These are phyloP conservation scores for Electrophaes corylata DNA, from an alignment of 2,888 invertebrate species.

Conservation along the genomic window DNA sequence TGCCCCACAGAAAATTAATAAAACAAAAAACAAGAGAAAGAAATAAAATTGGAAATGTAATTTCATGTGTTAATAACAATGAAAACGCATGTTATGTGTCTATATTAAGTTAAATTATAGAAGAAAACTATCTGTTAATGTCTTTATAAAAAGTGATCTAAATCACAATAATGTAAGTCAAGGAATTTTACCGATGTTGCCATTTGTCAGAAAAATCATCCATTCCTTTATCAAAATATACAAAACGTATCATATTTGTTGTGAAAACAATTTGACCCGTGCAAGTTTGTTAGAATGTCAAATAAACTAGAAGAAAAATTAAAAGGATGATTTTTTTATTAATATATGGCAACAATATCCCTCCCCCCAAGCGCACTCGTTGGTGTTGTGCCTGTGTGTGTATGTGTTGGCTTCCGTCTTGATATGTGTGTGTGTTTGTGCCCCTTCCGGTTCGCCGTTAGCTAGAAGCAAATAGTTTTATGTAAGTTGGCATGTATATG, in stretches of 20 bases:
- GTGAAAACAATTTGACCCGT: constrained; percentile 25
- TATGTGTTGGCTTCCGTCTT: constrained; percentile 77
- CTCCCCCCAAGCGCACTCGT: constrained; percentile 59
- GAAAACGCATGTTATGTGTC: constrained; percentile 60
- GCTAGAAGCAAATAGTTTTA: constrained; percentile 80
- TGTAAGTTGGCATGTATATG: constrained; percentile 67
- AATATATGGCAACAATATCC: constrained; percentile 59
- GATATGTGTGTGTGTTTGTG: constrained; percentile 82
- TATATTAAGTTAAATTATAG: constrained; percentile 58
- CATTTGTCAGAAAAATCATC: constrained; percentile 54
- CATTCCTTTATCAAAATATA: constrained; percentile 32
- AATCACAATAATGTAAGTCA: constrained; percentile 76
- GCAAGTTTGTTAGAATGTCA: constrained; percentile 16
- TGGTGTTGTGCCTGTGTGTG: constrained; percentile 75
- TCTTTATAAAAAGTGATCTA: constrained; percentile 82
- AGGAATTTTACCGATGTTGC: constrained; percentile 76
- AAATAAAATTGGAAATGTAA: constrained; percentile 71
- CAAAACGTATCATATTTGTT: constrained; percentile 25
- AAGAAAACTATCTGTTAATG: constrained; percentile 79
- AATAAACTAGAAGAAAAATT: constrained; percentile 29
- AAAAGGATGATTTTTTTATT: constrained; percentile 51
- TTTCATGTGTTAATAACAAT: constrained; percentile 56
- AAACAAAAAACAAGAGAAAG: constrained; percentile 46
- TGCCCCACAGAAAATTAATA: constrained; percentile 50
- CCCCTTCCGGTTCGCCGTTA: constrained; percentile 76